Evolutionary conservation across 2,888 invertebrate genomes (phyloP), one percentile per base, ranked within the genome.

Genomic region (Cheilosia pagana): DNA sequence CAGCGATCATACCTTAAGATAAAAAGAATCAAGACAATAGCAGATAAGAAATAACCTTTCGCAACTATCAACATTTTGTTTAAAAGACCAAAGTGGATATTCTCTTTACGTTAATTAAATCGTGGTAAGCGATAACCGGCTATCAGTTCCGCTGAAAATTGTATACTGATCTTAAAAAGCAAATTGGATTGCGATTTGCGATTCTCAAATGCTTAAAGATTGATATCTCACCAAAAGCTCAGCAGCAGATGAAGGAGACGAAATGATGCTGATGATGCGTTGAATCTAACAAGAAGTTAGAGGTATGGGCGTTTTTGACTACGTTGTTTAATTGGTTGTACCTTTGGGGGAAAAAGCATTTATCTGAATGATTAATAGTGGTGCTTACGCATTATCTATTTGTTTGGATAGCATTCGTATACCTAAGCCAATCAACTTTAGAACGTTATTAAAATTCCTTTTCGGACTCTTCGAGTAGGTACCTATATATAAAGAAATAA

Each of bases 1-100:
- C 7, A 59, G 4, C 12, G 28, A 45, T 45, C 52, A 31, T 59
- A 81, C 81, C 81, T 81, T 16, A 50, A 63, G 68, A 81, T 63
- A 43, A 65, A 43, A 57, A 48, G n/a, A 10, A 70, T 23, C 4
- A 55, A 59, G 39, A 43, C 50, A 45, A 63, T 41, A 41, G 25
- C 52, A 19, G 57, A 65, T 59, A 81, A 70, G 48, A 41, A 75
- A 28, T 50, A 23, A 21, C 31, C 43, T 76, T 16, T 52, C 23
- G 43, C 23, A 52, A 52, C 23, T 59, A n/a, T 28, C 3, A 60
- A 19, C 59, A 76, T 60, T 19, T 28, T 65, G 6, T 16, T 23
- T 0, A 1, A 14, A 31, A 55, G 8, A 8, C 4, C 25, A 8
- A 19, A 12, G 28, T 19, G 16, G 12, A n/a, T 14, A 35, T 55